These are phyloP conservation scores for Apaloderma vittatum DNA, from an alignment of 2,113 vertebrate genomes.

Conservation along the genomic window DNA sequence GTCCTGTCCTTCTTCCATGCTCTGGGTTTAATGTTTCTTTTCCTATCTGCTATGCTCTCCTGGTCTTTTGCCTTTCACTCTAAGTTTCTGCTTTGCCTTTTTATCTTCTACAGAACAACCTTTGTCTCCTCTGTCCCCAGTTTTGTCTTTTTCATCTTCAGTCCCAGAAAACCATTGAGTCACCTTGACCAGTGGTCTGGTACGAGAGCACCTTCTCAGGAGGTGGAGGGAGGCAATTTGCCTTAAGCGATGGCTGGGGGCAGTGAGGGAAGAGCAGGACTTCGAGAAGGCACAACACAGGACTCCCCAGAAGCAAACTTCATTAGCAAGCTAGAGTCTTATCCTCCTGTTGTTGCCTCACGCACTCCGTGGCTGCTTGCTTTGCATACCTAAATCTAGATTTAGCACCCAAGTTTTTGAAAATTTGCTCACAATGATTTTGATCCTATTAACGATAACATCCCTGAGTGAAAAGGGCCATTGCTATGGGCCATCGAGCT, in stretches of 20 bases:
- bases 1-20: background rate
- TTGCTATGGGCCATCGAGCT: background rate
- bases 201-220: background rate
- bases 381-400: background rate
- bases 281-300: background rate
- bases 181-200: accelerated
- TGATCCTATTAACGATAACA: background rate
- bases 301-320: background rate
- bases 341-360: background rate
- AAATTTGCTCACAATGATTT: background rate
- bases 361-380: background rate
- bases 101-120: background rate
- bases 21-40: background rate
- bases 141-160: background rate
- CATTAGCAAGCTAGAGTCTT: background rate
- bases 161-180: background rate
- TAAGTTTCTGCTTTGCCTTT: background rate
- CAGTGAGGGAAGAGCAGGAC: background rate
- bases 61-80: background rate
- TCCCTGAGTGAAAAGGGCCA: background rate
- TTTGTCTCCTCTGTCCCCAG: background rate
- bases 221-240: background rate
- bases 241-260: background rate
- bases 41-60: background rate
- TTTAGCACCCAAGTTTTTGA: background rate